A percentile compares a stretch with the other conserved stretches of the same genome.
These are phyloP conservation scores for Sterrhoptilus dennistouni DNA, from an alignment of 2,113 vertebrate species.

Conservation along the genomic window DNA sequence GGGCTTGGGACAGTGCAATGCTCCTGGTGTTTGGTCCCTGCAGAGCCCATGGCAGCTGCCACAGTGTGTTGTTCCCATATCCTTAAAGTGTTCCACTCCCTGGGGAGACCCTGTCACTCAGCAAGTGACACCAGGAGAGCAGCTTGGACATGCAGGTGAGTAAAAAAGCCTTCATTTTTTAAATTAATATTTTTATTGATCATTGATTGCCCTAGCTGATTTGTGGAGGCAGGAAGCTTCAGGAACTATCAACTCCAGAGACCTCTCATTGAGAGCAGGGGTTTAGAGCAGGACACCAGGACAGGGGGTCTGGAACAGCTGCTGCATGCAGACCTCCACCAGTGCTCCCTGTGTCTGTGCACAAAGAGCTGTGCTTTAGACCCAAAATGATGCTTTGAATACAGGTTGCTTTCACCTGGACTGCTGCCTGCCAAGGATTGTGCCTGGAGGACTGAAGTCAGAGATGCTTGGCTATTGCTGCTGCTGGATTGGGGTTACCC, in stretches of 20 bases:
- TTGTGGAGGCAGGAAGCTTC: background rate
- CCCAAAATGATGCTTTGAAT: background rate
- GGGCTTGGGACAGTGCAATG: background rate
- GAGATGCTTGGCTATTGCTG: background rate
- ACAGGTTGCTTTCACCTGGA: background rate
- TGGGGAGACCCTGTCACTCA: background rate
- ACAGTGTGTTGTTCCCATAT: accelerated
- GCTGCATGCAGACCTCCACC: background rate
- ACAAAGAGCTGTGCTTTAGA: background rate
- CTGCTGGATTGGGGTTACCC: background rate
- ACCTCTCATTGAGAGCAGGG: background rate
- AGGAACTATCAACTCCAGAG: background rate
- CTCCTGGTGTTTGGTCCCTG: background rate
- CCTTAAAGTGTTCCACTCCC: background rate
- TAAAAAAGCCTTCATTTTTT: background rate
- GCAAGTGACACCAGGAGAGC: background rate
- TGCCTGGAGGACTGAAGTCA: accelerated
- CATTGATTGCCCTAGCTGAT: background rate
- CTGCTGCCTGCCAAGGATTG: background rate
- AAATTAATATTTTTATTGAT: background rate
- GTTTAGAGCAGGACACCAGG: background rate
- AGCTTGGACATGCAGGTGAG: background rate
- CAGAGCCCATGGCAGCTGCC: background rate
- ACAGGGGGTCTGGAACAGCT: background rate
- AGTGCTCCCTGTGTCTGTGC: accelerated